Conservation (phyloP, 2,797 vertebrate genomes). For the Acanthiza pusilla region DNA sequence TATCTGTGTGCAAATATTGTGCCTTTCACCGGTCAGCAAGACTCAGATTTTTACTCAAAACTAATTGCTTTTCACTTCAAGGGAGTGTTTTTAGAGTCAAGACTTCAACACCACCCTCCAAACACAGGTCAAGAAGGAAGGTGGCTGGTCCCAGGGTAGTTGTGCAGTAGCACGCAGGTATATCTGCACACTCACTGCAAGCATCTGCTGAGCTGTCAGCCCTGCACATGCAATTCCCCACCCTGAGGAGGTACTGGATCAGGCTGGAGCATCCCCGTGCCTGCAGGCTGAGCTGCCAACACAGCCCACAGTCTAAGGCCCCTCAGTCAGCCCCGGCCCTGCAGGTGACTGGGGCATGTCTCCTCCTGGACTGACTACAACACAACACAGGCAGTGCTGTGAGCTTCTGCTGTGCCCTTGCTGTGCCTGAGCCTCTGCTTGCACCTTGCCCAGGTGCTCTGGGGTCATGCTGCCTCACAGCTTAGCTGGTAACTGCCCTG, state of each 20-base stretch:
- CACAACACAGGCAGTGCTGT: background rate
- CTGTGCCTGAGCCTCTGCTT: too few species aligned
- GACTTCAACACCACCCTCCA: background rate
- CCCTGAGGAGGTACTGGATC: fast-evolving
- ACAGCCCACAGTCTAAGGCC: fast-evolving
- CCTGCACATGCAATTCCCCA: background rate
- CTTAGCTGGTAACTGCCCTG: fast-evolving
- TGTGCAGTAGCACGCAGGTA: background rate
- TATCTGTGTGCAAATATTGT: background rate
- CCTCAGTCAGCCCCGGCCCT: background rate
- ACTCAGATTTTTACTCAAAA: background rate
- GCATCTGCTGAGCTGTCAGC: background rate
- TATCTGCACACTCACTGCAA: fast-evolving
- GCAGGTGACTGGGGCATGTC: background rate
- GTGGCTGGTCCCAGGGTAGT: background rate
- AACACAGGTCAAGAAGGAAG: background rate
- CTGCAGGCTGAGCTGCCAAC: background rate
- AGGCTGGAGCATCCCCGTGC: fast-evolving
- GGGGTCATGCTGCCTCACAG: background rate
- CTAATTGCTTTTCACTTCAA: background rate
- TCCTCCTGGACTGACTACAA: fast-evolving
- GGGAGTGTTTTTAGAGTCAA: background rate
- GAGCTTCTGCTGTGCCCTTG: background rate
- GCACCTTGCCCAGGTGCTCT: too few species aligned
- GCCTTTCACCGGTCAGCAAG: background rate